Evolutionary conservation across 2,888 invertebrate genomes (phyloP), one percentile per base, ranked within the genome.

Genomic region (Linnaemya tessellans): DNA sequence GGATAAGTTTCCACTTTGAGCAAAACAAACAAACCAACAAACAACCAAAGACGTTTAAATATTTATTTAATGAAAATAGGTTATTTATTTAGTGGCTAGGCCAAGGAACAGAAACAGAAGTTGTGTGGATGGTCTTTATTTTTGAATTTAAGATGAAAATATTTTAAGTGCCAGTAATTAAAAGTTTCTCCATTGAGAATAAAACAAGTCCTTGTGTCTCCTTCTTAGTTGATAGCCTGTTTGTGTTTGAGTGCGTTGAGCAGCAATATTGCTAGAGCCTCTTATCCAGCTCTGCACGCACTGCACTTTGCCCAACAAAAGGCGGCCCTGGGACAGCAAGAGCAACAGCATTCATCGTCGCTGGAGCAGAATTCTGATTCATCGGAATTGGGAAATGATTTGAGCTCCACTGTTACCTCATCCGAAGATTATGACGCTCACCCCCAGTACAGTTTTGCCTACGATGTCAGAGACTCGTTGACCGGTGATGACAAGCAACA

Each of bases 401-500:
- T 88, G 67, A 88, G 88, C 46, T 82, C 87, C 13, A 80, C 87
- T 20, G 80, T 88, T 20, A 88, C 86, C 65, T 91, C 91, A 0
- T 90, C 90, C 15, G 92, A 92, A 87, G 94, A 94, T 15, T 94
- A 92, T 80, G 90, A 93, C 89, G 90, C 89, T 18, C 90, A 93
- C 87, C 93, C 93, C 20, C 93, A 93, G 87, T 93, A 93, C 84
- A 91, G 92, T 38, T 93, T 93, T 87, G 93, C 93, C 71, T 93
- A 93, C 83, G 93, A 93, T 80, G 93, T 93, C 35, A 91, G 93
- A 77, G 93, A 93, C 80, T 90, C 92, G 0, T 91, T 93, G 62
- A 93, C 93, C 22, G 93, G 93, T 15, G 93, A 93, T 83, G 92
- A 93, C 43, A 93, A 93, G 87, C 93, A 93, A 68, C 93, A 93